phyloP scores from a whole-genome alignment of 2,888 invertebrate genomes.

The Lottia gigantea region DNA sequence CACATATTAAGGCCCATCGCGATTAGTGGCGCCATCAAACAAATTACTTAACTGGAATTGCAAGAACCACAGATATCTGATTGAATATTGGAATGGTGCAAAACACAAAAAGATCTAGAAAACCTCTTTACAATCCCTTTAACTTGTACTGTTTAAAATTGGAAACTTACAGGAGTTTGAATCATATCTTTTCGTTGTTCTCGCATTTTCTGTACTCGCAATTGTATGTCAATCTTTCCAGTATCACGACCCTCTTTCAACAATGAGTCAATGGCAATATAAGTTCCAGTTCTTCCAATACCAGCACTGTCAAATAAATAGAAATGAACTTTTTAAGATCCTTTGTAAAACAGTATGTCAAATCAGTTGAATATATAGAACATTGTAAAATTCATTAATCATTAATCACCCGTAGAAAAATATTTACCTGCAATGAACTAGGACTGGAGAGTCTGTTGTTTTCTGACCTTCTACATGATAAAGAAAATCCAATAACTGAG shows the following conservation, averaged over 20 bases:
- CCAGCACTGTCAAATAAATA: conserved; percentile 15
- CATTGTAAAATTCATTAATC: too few species aligned
- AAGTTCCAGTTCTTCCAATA: conserved; percentile 23
- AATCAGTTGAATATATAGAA: too few species aligned
- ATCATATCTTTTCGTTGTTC: conserved; percentile 23
- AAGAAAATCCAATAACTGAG: conserved; percentile 24
- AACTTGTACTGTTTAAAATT: too few species aligned
- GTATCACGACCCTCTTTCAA: conserved; percentile 16
- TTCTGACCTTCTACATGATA: conserved; percentile 19
- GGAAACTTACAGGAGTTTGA: conserved; percentile 14
- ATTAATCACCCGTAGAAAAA: neutral
- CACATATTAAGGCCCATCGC: too few species aligned
- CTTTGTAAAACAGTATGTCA: too few species aligned
- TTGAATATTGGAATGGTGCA: too few species aligned
- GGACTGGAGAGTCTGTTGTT: conserved; percentile 12
- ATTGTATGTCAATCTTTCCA: conserved; percentile 14
- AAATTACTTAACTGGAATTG: too few species aligned
- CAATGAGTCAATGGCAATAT: conserved; percentile 22
- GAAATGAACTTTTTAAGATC: too few species aligned
- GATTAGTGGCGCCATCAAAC: too few species aligned
- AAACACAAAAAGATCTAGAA: too few species aligned
- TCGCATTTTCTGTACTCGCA: conserved; percentile 14
- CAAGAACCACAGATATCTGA: too few species aligned
- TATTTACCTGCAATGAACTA: conserved; percentile 24
- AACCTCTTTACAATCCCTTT: too few species aligned